phyloP scores from a whole-genome alignment of 2,797 vertebrate species.

The Sylvia borin region DNA sequence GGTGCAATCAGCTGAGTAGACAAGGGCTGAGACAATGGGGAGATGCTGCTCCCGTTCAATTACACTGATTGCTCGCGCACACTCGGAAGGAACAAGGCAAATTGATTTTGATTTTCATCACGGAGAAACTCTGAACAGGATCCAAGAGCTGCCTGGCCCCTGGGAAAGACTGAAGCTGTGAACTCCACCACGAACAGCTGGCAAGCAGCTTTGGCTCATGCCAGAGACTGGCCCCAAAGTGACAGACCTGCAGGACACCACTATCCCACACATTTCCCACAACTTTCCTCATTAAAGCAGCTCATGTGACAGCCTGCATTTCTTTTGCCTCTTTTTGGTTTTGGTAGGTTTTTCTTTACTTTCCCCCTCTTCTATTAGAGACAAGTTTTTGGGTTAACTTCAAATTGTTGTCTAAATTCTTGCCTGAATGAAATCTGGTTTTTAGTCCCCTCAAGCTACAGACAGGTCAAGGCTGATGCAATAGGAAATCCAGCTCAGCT shows the following conservation, averaged over 20 bases:
- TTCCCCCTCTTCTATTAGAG: accelerated
- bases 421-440: neutral
- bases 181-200: neutral
- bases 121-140: neutral
- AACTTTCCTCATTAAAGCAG: neutral
- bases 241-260: neutral
- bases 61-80: neutral
- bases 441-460: neutral
- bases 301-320: neutral
- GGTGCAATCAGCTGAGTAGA: slow-evolving; percentile 26
- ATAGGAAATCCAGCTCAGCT: neutral
- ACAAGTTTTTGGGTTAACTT: neutral
- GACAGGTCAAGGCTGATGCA: neutral
- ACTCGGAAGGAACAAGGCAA: neutral
- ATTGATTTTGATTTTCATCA: slow-evolving; percentile 26
- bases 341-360: neutral
- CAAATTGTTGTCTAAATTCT: neutral
- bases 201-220: neutral
- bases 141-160: neutral
- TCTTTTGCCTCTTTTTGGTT: neutral
- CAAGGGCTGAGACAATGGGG: neutral
- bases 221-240: neutral
- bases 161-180: neutral
- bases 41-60: neutral
- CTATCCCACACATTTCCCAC: accelerated